Evolutionary conservation across 1,140 invertebrate genomes (phyloP), one percentile per base, ranked within the genome.

Genomic region (Zaprionus africanus): DNA sequence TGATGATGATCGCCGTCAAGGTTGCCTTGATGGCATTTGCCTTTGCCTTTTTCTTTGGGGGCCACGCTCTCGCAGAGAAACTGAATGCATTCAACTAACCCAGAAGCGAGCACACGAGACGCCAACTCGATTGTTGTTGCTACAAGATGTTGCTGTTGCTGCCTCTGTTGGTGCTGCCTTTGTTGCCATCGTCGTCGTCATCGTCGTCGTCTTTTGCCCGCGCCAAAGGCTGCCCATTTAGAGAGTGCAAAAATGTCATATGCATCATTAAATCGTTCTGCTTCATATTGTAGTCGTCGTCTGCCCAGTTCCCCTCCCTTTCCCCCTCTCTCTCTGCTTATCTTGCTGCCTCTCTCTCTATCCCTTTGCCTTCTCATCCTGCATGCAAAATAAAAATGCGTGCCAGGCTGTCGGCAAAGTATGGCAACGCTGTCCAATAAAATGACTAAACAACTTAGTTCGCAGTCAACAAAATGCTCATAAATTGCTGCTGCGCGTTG

Each of bases 201-300:
- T 41, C 5, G 38, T 41, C 15, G 4, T 53, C 28, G 51, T 62
- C 53, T 63, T 65, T 57, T 64, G 62, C 73, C 64, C 67, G 71
- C 58, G 31, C 56, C 71, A 75, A 80, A 83, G 82, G 56, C 73
- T 83, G 83, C 77, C 84, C 84, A 90, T 88, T 88, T 91, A 91
- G 83, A 90, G 88, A 91, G 88, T 90, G 90, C 88, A 91, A 91
- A 91, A 91, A 91, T 91, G 88, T 91, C 90, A 85, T 91, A 91
- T 90, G 88, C 90, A 90, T 91, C 88, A 91, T 91, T 91, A 91
- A 91, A 88, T 80, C 90, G 88, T 85, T 91, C 85, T 88, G 90
- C 88, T 84, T 91, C 88, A 91, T 91, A 88, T 88, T 91, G 85
- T 90, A 84, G 84, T 87, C 5, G 46, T n/a, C 13, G 26, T 54